Base-by-base conservation (phyloP, 2,888 invertebrate species). In the Cephus pygmeus region DNA sequence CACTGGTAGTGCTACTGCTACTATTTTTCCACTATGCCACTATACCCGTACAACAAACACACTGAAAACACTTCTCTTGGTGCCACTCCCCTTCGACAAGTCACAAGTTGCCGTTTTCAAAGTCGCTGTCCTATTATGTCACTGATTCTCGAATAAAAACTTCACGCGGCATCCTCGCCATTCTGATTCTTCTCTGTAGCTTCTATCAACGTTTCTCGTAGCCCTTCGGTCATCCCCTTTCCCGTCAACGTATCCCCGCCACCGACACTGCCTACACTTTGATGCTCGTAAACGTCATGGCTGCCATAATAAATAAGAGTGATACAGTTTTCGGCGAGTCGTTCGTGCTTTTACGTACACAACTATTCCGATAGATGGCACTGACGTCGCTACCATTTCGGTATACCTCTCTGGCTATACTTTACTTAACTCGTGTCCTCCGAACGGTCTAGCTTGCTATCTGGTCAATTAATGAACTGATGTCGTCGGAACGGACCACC, bases 381-480 rank as follows among this genome's bases (percentile, higher is more conserved):
- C 56, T 56, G 56, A 23, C 0, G 56, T 56, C 56, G 56, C 9
- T 56, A 23, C 6, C 23, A 56, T 56, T 23, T 56, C 56, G 56
- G 15, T 56, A 56, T 56, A 56, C 56, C 15, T 56, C 23, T 56
- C 23, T 56, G 2, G 23, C 2, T 9, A 56, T 56, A 56, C 56
- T 56, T 23, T 56, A 56, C 56, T 56, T 23, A 56, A 56, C 56
- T 56, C 56, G 15, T 12, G 34, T 71, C 33, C 31, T 34, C 78
- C 78, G 80, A 76, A 78, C 82, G 78, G 56, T 23, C 56, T 23
- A 56, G 56, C 56, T 71, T 85, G 86, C 87, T 90, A 90, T 90
- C 89, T 88, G 86, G 82, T 86, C 90, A 89, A 90, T 90, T 90
- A 90, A 90, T 90, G 90, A 90, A 90, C 90, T 90, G 90, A 88